Evolutionary conservation across 2,113 vertebrate species (phyloP).

Genomic region (Phalacrocorax carbo): DNA sequence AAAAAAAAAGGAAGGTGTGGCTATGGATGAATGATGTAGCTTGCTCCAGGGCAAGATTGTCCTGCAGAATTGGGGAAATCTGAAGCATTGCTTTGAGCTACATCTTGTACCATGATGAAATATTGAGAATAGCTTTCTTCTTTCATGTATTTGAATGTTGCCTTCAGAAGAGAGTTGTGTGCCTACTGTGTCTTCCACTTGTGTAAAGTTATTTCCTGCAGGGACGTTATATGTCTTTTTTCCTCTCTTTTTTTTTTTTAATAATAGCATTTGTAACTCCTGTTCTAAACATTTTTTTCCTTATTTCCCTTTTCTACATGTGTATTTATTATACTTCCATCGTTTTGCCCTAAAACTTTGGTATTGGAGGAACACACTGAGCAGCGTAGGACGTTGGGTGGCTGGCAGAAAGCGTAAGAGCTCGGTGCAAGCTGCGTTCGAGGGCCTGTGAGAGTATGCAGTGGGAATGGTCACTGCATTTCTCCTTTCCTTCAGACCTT

Average conservation of each 20-base stretch:
- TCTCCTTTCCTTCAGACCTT: neutral
- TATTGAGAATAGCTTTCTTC: constrained; percentile 3
- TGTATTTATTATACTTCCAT: neutral
- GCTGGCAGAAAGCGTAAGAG: neutral
- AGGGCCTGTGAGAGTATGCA: neutral
- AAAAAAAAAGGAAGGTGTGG: constrained; percentile 41
- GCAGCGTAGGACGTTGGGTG: accelerated
- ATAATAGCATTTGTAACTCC: neutral
- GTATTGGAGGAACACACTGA: neutral
- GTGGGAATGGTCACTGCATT: neutral
- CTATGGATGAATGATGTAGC: constrained; percentile 58
- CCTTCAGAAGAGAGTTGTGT: neutral
- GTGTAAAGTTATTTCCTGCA: neutral
- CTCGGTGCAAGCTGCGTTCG: neutral
- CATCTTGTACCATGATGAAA: constrained; percentile 64
- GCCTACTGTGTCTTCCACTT: neutral
- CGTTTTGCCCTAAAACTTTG: neutral
- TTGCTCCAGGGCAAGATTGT: constrained; percentile 74
- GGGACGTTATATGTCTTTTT: neutral
- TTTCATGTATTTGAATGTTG: neutral
- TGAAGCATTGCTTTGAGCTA: constrained; percentile 76
- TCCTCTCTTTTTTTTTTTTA: neutral
- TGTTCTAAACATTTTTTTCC: neutral
- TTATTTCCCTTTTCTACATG: neutral
- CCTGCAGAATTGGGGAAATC: constrained; percentile 70